Conservation (phyloP, 2,888 invertebrate species). For the Cactoblastis cactorum region DNA sequence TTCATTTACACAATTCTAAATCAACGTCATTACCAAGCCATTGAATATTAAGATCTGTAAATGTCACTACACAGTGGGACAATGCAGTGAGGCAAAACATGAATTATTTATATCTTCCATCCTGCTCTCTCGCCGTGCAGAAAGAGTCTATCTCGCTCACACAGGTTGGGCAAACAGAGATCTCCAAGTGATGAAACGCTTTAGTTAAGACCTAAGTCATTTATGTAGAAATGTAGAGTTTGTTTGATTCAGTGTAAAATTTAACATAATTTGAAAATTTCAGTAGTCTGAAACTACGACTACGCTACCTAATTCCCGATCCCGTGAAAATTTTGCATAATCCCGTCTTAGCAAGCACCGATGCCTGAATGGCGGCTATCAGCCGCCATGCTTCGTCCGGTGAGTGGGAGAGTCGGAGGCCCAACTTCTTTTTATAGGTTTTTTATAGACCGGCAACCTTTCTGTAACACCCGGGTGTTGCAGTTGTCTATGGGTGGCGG, state of each 20-base stretch:
- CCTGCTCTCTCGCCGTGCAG: neutral
- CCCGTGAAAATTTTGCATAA: too few species aligned
- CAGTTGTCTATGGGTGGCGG: too few species aligned
- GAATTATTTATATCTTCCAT: conserved; percentile 1
- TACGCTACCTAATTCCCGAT: too few species aligned
- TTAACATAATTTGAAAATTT: too few species aligned
- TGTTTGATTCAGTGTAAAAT: neutral
- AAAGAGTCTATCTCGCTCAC: neutral
- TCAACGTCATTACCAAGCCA: conserved; percentile 3
- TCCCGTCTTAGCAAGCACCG: too few species aligned
- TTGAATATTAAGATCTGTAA: conserved; percentile 13
- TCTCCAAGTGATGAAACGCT: conserved; percentile 1
- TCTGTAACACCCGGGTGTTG: too few species aligned
- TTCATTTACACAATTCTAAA: neutral
- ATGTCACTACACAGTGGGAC: conserved; percentile 7
- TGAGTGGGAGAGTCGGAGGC: too few species aligned
- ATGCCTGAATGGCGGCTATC: too few species aligned
- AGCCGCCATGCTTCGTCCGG: too few species aligned
- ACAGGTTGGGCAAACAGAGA: neutral
- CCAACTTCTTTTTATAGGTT: too few species aligned
- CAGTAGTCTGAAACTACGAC: too few species aligned
- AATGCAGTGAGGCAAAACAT: conserved; percentile 6
- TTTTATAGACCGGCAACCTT: too few species aligned
- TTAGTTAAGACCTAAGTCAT: conserved; percentile 1
- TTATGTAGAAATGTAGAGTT: neutral